A percentile compares a stretch with the other conserved stretches of the same genome.
Evolutionary conservation across 2,888 invertebrate species (phyloP).

Genomic region (Thysanoteuthis rhombus): DNA sequence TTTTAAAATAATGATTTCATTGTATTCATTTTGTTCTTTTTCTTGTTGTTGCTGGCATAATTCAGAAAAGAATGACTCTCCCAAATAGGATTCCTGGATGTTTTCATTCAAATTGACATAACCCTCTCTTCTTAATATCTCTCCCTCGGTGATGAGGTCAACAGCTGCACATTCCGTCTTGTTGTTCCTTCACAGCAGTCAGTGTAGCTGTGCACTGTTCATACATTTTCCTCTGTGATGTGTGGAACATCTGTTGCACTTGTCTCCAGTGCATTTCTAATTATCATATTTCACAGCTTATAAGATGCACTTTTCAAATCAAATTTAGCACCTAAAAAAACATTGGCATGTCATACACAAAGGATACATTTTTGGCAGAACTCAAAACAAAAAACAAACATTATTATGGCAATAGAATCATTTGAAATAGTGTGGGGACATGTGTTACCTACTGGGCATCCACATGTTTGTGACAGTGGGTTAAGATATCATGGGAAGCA

Average conservation of each 20-base stretch:
- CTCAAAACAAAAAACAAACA: neutral
- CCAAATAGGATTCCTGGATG: neutral
- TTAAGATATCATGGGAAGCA: too few relatives aligned
- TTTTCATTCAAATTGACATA: neutral
- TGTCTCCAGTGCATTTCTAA: neutral
- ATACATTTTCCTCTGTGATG: neutral
- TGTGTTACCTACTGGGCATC: too few relatives aligned
- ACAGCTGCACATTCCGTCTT: neutral
- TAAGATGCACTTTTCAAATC: neutral
- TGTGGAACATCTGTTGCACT: neutral
- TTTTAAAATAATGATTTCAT: too few relatives aligned
- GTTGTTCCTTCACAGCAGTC: neutral
- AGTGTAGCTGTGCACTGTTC: neutral
- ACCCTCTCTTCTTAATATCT: neutral
- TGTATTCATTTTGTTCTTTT: too few relatives aligned
- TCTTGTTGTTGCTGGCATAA: neutral
- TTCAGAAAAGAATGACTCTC: neutral
- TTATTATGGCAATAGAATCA: too few relatives aligned
- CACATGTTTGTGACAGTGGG: too few relatives aligned
- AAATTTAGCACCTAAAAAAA: neutral
- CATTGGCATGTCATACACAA: neutral
- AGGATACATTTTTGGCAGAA: neutral
- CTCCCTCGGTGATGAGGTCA: neutral
- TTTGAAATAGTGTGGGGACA: too few relatives aligned
- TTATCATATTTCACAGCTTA: neutral